Evolutionary conservation across 2,797 vertebrate species (phyloP).

Genomic region (Thaleichthys pacificus): DNA sequence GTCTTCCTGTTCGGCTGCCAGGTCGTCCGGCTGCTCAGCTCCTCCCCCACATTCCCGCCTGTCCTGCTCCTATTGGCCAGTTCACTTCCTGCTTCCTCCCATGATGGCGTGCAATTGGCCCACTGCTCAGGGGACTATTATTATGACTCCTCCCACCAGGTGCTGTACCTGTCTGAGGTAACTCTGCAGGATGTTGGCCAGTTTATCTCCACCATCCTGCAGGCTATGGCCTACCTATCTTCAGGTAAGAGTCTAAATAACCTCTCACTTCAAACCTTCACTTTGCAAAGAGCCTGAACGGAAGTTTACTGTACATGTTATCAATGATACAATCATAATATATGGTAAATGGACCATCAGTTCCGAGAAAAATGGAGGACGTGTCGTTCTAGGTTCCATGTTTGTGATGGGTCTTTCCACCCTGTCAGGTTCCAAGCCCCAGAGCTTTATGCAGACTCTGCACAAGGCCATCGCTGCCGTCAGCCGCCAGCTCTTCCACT

Average conservation of each 20-base stretch:
- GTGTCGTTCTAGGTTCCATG: background rate
- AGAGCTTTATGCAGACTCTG: conserved; percentile 66
- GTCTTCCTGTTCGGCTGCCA: conserved; percentile 81
- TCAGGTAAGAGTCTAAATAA: conserved; percentile 66
- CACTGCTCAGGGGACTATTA: conserved; percentile 73
- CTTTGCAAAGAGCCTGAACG: no score
- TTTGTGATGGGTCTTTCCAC: background rate
- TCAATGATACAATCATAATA: no score
- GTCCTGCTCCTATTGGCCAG: conserved; percentile 76
- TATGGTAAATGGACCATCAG: no score
- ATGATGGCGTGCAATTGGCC: conserved; percentile 45
- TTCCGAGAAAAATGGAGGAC: background rate
- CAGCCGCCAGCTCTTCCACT: conserved; percentile 71
- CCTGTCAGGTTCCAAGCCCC: conserved; percentile 56
- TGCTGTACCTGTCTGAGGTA: conserved; percentile 76
- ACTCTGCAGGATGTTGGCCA: conserved; percentile 77
- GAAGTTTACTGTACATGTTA: no score
- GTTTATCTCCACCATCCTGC: conserved; percentile 75
- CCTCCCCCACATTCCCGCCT: conserved; percentile 62
- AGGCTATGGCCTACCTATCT: conserved; percentile 76
- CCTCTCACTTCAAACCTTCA: no score
- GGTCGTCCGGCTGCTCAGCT: conserved; percentile 70
- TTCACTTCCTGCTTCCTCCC: conserved; percentile 61
- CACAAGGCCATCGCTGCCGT: conserved; percentile 73
- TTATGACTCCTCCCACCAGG: conserved; percentile 78